A percentile compares a stretch with the other conserved stretches of the same genome.
Conservation (phyloP, 2,113 vertebrate genomes). For the Antechinus flavipes region DNA sequence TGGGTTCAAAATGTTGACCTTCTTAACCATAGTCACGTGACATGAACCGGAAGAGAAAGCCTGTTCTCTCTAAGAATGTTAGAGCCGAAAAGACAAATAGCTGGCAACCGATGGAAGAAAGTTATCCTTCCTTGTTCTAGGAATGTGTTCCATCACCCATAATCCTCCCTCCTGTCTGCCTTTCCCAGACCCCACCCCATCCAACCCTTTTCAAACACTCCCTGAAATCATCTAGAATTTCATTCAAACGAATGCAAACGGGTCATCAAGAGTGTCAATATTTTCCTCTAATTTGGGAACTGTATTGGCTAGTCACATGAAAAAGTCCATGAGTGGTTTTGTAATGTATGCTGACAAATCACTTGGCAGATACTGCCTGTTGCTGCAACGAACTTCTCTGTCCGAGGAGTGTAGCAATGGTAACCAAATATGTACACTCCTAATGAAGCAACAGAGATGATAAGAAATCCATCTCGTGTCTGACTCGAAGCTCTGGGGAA, state of each 20-base stretch:
- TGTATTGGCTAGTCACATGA: slow-evolving; percentile 53
- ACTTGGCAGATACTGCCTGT: slow-evolving; percentile 55
- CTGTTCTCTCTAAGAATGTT: background rate
- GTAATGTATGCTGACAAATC: slow-evolving; percentile 70
- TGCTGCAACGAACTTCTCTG: slow-evolving; percentile 73
- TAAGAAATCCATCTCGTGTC: slow-evolving; percentile 79
- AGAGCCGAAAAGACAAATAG: background rate
- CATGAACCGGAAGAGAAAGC: background rate
- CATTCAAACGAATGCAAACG: background rate
- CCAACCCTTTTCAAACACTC: background rate
- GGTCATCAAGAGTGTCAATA: background rate
- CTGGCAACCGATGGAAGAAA: background rate
- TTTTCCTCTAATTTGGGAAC: slow-evolving; percentile 68
- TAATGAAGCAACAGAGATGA: slow-evolving; percentile 81
- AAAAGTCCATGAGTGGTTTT: slow-evolving; percentile 65
- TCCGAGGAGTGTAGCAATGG: slow-evolving; percentile 56
- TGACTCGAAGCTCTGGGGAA: slow-evolving; percentile 73
- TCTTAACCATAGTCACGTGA: background rate
- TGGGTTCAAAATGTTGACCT: background rate
- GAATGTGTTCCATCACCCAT: background rate
- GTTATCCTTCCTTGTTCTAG: background rate
- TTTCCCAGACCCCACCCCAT: background rate
- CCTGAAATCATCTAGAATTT: background rate
- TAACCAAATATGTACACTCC: slow-evolving; percentile 68
- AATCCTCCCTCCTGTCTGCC: background rate